phyloP scores from a whole-genome alignment of 2,797 vertebrate species.

The Sylvia borin region DNA sequence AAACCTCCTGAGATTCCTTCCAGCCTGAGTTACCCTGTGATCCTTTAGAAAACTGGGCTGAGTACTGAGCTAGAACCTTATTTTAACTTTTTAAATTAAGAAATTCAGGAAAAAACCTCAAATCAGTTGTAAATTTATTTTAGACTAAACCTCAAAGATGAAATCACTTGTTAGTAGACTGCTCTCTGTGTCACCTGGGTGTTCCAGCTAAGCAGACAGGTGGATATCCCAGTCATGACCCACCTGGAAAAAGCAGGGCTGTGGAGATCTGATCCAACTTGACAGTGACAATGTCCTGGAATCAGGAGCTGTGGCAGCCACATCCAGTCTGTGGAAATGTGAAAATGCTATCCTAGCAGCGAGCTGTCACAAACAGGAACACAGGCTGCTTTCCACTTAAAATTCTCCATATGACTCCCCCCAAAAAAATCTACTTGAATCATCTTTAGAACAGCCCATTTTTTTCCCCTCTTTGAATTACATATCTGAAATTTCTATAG shows the following conservation, averaged over 20 bases:
- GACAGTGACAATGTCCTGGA: background rate
- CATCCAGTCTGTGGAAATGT: background rate
- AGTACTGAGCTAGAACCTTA: background rate
- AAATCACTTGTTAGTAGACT: background rate
- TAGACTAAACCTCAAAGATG: background rate
- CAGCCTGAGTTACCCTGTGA: background rate
- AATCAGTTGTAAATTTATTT: background rate
- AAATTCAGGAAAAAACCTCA: background rate
- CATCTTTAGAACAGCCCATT: background rate
- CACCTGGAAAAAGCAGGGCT: background rate
- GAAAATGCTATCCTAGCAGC: background rate
- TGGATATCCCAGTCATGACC: background rate
- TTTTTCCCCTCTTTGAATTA: background rate
- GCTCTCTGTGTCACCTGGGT: background rate
- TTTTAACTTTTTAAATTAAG: background rate
- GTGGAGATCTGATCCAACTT: background rate
- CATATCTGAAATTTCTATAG: conserved; percentile 23
- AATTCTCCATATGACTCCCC: background rate
- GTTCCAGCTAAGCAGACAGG: background rate
- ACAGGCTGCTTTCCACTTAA: background rate
- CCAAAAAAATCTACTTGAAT: fast-evolving
- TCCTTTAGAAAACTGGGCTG: background rate
- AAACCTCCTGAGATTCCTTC: background rate
- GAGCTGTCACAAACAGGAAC: background rate
- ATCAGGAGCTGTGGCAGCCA: background rate